A percentile compares a stretch with the other conserved stretches of the same genome.
These are phyloP conservation scores for Crenuchus spilurus DNA, from an alignment of 2,797 vertebrate genomes.

Conservation along the genomic window DNA sequence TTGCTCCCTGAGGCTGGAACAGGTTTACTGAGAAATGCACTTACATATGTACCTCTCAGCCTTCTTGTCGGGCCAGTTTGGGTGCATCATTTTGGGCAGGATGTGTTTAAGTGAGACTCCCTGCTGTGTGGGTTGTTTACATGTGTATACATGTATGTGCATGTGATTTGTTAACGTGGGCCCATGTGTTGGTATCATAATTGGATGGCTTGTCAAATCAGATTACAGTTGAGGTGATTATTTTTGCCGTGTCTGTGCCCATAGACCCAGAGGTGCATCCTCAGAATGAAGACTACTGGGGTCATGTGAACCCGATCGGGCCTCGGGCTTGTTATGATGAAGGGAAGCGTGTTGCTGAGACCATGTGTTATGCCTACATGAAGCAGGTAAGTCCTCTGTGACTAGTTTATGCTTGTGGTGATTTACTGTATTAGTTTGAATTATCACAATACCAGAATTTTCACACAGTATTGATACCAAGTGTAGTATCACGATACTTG, in stretches of 20 bases:
- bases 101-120: background rate
- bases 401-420: background rate
- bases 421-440: background rate
- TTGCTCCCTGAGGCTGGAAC: too few species aligned
- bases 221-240: background rate
- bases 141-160: background rate
- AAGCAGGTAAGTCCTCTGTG: slow-evolving; percentile 85
- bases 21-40: too few species aligned
- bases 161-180: background rate
- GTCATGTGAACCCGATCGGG: slow-evolving; percentile 96
- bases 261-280: slow-evolving; percentile 98
- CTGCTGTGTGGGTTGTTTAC: background rate
- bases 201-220: slow-evolving; percentile 9
- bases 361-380: slow-evolving; percentile 99
- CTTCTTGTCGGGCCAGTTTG: background rate
- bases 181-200: background rate
- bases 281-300: slow-evolving; percentile 98
- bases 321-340: slow-evolving; percentile 97
- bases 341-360: slow-evolving; percentile 96
- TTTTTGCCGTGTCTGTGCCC: slow-evolving; percentile 24
- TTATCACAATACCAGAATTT: too few species aligned
- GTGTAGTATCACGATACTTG: too few species aligned
- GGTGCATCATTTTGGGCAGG: background rate
- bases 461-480: too few species aligned
- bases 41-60: too few species aligned